phyloP scores from a whole-genome alignment of 1,140 invertebrate genomes.

The Drosophila willistoni region DNA sequence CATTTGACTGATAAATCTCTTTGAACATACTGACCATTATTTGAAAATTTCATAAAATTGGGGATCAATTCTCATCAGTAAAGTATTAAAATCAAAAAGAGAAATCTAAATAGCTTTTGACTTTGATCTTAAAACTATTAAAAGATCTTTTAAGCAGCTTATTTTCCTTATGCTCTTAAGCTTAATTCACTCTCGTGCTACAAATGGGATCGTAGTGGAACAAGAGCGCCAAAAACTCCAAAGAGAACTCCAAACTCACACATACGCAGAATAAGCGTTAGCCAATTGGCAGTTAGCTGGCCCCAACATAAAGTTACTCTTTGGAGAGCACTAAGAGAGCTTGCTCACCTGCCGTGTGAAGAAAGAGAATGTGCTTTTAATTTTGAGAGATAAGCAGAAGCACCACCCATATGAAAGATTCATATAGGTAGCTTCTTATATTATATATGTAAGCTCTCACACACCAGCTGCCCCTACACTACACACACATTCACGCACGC shows the following conservation, averaged over 20 bases:
- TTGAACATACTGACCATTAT: neutral
- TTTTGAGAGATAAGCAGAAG: slow-evolving; percentile 14
- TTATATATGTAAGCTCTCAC: slow-evolving; percentile 8
- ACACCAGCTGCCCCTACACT: slow-evolving; percentile 67
- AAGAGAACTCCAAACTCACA: neutral
- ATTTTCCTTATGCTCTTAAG: slow-evolving; percentile 17
- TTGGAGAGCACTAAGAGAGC: slow-evolving; percentile 18
- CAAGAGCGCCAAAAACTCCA: slow-evolving; percentile 39
- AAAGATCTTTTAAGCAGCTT: slow-evolving; percentile 11
- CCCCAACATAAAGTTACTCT: neutral
- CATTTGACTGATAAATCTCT: neutral
- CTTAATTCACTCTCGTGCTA: slow-evolving; percentile 29
- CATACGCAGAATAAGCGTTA: neutral
- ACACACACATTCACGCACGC: slow-evolving; percentile 53
- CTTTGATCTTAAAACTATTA: slow-evolving; percentile 4
- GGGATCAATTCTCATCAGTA: neutral
- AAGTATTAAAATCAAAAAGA: neutral
- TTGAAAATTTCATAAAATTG: slow-evolving; percentile 3
- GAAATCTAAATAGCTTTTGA: slow-evolving; percentile 7
- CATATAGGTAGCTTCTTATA: slow-evolving; percentile 17
- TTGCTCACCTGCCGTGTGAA: slow-evolving; percentile 61
- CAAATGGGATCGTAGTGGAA: slow-evolving; percentile 53
- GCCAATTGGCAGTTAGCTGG: slow-evolving; percentile 5
- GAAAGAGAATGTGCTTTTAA: slow-evolving; percentile 25
- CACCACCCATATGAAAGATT: slow-evolving; percentile 18